Percentiles rank a stretch among this genome's conserved stretches.
Evolutionary conservation across 2,888 invertebrate genomes (phyloP).

Genomic region (Rhingia campestris): DNA sequence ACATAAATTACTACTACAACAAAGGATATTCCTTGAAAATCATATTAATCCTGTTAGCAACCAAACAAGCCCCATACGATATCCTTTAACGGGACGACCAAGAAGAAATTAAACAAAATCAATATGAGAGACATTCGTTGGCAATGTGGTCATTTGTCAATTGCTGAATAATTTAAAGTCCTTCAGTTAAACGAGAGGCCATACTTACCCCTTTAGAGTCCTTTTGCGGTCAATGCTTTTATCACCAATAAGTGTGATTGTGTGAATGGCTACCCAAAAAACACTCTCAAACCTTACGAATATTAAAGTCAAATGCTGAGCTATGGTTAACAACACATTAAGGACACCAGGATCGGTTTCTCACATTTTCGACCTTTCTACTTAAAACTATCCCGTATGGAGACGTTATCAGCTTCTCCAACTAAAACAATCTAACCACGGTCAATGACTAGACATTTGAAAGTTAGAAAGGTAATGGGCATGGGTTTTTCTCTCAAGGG

Average conservation of each 20-base stretch:
- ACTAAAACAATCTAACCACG: conserved; percentile 70
- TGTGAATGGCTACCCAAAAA: conserved; percentile 25
- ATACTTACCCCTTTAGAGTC: conserved; percentile 48
- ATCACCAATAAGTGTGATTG: conserved; percentile 44
- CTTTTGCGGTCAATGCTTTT: conserved; percentile 53
- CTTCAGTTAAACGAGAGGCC: conserved; percentile 17
- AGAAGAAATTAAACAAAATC: conserved; percentile 69
- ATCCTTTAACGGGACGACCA: conserved; percentile 51
- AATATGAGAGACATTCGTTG: conserved; percentile 50
- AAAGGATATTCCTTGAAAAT: conserved; percentile 53
- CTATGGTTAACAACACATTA: conserved; percentile 70
- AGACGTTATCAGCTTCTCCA: conserved; percentile 65
- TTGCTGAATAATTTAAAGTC: conserved; percentile 72
- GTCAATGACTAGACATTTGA: conserved; percentile 65
- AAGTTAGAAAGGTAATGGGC: conserved; percentile 43
- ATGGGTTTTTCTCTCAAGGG: conserved; percentile 20
- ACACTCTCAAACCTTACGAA: conserved; percentile 1
- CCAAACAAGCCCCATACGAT: background rate
- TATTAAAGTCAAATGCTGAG: conserved; percentile 62
- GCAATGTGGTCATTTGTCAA: conserved; percentile 70
- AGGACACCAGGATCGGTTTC: conserved; percentile 51
- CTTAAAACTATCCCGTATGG: conserved; percentile 62
- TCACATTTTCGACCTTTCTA: conserved; percentile 42
- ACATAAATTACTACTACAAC: conserved; percentile 62
- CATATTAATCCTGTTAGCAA: conserved; percentile 49